phyloP scores from a whole-genome alignment of 2,888 invertebrate species.

The Chymomyza fuscimana region DNA sequence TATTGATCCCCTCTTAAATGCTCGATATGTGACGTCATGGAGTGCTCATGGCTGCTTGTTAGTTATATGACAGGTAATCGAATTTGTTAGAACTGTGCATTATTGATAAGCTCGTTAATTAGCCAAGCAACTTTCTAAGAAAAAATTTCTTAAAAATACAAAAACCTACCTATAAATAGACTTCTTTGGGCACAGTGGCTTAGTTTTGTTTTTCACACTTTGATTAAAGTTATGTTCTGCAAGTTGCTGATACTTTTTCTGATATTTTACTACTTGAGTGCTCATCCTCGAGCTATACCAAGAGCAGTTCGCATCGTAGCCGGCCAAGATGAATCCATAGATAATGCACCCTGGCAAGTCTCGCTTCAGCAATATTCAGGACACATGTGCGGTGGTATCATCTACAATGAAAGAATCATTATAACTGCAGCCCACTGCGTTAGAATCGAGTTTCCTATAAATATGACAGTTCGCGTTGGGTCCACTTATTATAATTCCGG shows the following conservation, averaged over 20 bases:
- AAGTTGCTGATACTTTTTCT: not conserved
- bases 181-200: too few relatives aligned
- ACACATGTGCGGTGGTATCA: conserved; percentile 82
- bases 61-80: too few relatives aligned
- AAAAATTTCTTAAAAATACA: too few relatives aligned
- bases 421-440: conserved; percentile 82
- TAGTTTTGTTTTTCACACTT: not conserved
- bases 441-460: too few relatives aligned
- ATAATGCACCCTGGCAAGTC: conserved; percentile 55
- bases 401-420: conserved; percentile 79
- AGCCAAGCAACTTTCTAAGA: too few relatives aligned
- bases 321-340: conserved; percentile 50
- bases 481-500: conserved; percentile 76
- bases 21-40: too few relatives aligned
- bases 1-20: too few relatives aligned
- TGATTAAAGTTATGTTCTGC: not conserved
- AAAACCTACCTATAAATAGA: too few relatives aligned
- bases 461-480: conserved; percentile 80
- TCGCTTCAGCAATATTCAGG: conserved; percentile 66
- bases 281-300: too few relatives aligned
- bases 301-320: conserved; percentile 53
- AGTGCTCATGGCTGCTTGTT: too few relatives aligned
- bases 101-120: too few relatives aligned
- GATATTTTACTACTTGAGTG: not conserved
- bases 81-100: too few relatives aligned